These are phyloP conservation scores for Oreortyx pictus DNA, from an alignment of 2,797 vertebrate genomes.

Conservation along the genomic window DNA sequence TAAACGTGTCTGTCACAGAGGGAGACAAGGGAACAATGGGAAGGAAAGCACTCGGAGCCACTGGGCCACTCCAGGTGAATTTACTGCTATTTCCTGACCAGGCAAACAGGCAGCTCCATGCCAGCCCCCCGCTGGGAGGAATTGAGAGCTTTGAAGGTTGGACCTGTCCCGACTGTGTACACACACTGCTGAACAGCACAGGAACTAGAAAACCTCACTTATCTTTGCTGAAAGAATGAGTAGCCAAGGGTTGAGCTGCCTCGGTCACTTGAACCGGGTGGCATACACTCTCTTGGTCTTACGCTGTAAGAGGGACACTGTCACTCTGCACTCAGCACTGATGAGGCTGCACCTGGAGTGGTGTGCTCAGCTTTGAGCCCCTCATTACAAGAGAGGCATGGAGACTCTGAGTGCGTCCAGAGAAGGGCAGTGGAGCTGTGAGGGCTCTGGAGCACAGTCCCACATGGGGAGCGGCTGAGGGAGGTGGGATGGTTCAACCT, in stretches of 20 bases:
- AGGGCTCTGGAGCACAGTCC: too few species aligned
- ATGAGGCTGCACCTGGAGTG: too few species aligned
- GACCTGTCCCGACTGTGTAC: background rate
- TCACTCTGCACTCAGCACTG: too few species aligned
- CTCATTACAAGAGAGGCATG: too few species aligned
- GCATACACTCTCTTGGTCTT: background rate
- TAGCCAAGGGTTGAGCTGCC: background rate
- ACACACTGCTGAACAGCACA: fast-evolving
- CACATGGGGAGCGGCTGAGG: background rate
- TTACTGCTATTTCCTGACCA: background rate
- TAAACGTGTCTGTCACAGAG: background rate
- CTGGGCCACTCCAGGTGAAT: background rate
- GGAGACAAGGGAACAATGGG: constrained; percentile 16
- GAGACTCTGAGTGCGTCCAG: too few species aligned
- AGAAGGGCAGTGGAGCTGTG: too few species aligned
- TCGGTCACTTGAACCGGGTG: background rate
- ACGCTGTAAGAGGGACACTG: too few species aligned
- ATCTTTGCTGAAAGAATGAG: background rate
- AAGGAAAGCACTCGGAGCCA: background rate
- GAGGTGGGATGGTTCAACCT: too few species aligned
- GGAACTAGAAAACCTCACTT: background rate
- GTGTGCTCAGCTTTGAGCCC: too few species aligned
- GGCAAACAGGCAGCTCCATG: constrained; percentile 12
- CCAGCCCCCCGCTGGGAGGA: background rate
- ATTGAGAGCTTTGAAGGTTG: background rate